Base-by-base conservation (phyloP, 37 sponge, comb jelly and placozoan genomes). In the Hexactinellida sp. region DNA sequence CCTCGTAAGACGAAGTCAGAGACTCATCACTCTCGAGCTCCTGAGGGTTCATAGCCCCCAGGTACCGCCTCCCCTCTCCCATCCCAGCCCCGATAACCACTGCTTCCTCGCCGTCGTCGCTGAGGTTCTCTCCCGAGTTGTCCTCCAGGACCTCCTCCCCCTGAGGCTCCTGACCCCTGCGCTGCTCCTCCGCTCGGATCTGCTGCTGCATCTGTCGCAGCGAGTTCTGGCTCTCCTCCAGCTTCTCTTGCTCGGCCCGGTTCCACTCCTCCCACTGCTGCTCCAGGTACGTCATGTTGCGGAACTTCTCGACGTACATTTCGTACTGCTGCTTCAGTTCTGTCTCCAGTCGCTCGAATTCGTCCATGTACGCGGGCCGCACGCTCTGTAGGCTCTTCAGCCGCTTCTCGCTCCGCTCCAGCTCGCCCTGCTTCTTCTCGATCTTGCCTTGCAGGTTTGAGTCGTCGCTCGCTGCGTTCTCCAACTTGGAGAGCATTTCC, bases 341-440 rank as follows among this genome's bases (percentile, higher is more conserved):
- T 5, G 54, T 86, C 55, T 98, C 96, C 21, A 95, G 87, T 71
- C 88, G 91, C 85, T 98, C 99, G 85, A 92, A 95, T 55, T 98
- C 99, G 84, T 98, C 99, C 99, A 98, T 95, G 88, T 91, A 98
- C 1, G 99, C 96, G 47, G 99, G 99, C 36, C 96, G 89, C 37
- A 98, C 99, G 36, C 91, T 94, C 41, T 93, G 91, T 36, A 98
- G 90, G 25, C 93, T 94, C 38, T 90, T 86, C 54, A 98, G 84
- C 37, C 99, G 38, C 88, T 98, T 98, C 51, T 91, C 85, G 85
- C 92, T 95, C 38, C 99, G 55, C 54, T 98, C 96, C 84, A 98
- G 86, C 82, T 98, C 99, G 83, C 90, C 89, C 87, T 91, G 91
- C 85, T 94, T 98, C 84, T 95, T 95, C 84, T 95, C 94, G 38